Percentiles rank a stretch among this genome's conserved stretches.
phyloP scores from a whole-genome alignment of 2,113 vertebrate genomes.

The Tursiops truncatus region DNA sequence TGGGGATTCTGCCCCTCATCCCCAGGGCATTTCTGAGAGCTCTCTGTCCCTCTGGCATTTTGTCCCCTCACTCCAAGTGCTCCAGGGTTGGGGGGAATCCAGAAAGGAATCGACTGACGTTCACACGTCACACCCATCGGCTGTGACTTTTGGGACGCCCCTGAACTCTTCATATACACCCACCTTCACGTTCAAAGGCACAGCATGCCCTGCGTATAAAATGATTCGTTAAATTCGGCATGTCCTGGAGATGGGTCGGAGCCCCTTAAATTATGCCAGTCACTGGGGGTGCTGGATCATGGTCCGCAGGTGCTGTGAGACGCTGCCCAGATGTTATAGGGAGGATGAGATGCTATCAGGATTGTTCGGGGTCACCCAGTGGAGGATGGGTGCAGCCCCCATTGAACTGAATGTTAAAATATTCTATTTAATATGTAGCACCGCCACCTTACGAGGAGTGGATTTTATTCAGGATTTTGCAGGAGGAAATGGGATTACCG shows the following conservation, averaged over 20 bases:
- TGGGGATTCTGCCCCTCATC: not conserved
- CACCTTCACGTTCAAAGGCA: not conserved
- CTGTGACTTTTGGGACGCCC: not conserved
- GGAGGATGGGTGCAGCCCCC: not conserved
- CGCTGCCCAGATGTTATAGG: not conserved
- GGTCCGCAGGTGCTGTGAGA: not conserved
- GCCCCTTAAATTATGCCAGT: not conserved
- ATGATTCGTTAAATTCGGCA: not conserved
- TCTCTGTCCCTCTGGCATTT: not conserved
- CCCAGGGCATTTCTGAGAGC: not conserved
- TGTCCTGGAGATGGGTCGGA: not conserved
- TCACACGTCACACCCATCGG: accelerated
- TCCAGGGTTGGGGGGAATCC: no score
- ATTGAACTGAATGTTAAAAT: no score
- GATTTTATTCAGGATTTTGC: not conserved
- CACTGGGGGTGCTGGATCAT: not conserved
- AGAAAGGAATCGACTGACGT: accelerated
- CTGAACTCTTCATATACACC: accelerated
- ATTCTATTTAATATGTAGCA: no score
- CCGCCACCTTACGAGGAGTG: not conserved
- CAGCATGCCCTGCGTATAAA: accelerated
- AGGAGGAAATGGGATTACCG: not conserved
- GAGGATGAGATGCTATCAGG: not conserved
- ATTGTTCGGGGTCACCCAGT: not conserved
- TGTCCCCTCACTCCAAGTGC: not conserved